Conservation (phyloP, 2,113 vertebrate genomes). For the Chlorodrepanis virens region DNA sequence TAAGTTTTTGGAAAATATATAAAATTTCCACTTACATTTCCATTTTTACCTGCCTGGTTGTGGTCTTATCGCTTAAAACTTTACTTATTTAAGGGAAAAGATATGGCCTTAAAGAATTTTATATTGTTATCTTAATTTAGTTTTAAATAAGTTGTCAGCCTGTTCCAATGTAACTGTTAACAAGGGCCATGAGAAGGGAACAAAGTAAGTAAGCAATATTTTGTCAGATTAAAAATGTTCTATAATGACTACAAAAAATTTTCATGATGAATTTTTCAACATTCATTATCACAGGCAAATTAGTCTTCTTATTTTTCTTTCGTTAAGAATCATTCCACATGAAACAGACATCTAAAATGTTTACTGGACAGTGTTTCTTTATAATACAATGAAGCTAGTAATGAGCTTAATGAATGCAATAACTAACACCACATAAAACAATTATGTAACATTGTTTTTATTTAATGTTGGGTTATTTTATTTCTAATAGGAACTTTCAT, state of each 20-base stretch:
- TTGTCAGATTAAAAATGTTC: neutral
- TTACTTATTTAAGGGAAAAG: neutral
- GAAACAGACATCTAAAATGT: neutral
- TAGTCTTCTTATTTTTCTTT: neutral
- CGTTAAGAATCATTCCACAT: neutral
- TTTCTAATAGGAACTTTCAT: neutral
- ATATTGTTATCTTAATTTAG: neutral
- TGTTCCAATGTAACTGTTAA: neutral
- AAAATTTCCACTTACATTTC: neutral
- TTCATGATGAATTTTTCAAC: neutral
- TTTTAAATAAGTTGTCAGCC: neutral
- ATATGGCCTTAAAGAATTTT: neutral
- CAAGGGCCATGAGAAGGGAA: neutral
- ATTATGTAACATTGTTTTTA: neutral
- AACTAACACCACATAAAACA: neutral
- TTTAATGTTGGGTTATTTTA: neutral
- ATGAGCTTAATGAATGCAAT: neutral
- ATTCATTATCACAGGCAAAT: neutral
- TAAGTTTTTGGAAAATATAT: neutral
- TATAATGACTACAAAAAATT: neutral
- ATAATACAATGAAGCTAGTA: neutral
- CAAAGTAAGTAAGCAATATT: neutral
- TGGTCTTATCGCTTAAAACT: neutral
- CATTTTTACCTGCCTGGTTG: neutral
- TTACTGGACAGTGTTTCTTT: neutral